Evolutionary conservation across 2,113 vertebrate genomes (phyloP).

Genomic region (Ictalurus furcatus): DNA sequence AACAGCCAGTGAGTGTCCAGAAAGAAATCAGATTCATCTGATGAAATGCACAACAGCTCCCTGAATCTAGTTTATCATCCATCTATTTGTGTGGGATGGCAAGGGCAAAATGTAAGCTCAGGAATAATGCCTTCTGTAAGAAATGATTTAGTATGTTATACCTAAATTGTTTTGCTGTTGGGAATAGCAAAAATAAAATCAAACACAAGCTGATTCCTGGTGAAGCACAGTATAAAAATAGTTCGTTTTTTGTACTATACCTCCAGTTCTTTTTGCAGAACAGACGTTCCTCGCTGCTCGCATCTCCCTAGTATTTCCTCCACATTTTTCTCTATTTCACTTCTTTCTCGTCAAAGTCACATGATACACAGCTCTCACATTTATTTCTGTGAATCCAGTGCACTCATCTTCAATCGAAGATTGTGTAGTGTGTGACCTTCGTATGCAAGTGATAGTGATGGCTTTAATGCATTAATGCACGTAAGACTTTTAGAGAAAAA

Average conservation of each 20-base stretch:
- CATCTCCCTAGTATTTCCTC: neutral
- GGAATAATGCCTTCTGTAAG: neutral
- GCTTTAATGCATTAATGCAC: neutral
- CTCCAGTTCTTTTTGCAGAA: neutral
- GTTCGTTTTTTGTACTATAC: neutral
- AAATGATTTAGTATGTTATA: neutral
- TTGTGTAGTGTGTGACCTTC: neutral
- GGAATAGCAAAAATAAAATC: neutral
- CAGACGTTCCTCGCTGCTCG: neutral
- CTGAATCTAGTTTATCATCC: neutral
- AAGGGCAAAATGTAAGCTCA: neutral
- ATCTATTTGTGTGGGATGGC: neutral
- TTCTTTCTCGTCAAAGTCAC: neutral
- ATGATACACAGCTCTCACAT: neutral
- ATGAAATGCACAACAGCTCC: neutral
- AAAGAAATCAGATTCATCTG: neutral
- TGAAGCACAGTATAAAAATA: neutral
- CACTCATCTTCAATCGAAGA: neutral
- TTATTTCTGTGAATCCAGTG: neutral
- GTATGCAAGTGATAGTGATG: neutral
- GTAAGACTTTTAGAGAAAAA: neutral
- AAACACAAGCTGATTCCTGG: neutral
- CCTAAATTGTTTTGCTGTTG: neutral
- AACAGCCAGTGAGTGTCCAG: neutral
- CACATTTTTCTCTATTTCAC: neutral